These are phyloP conservation scores for Aphidius gifuensis DNA, from an alignment of 1,140 invertebrate species.

Conservation along the genomic window DNA sequence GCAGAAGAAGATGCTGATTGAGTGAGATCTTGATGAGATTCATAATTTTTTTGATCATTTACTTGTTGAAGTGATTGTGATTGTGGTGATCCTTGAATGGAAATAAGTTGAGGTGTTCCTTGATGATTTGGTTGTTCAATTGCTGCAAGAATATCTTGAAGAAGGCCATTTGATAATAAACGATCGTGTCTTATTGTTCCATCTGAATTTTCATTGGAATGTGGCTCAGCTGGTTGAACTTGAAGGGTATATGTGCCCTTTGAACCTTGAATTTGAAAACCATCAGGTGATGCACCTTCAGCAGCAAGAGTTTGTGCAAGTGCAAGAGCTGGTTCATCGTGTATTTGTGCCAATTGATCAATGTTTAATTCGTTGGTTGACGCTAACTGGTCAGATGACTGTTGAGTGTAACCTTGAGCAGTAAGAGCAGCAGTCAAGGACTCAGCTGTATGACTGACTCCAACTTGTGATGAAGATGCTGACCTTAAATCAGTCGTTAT, in stretches of 20 bases:
- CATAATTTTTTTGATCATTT: slow-evolving; percentile 34
- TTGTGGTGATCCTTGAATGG: slow-evolving; percentile 37
- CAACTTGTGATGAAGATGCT: slow-evolving; percentile 7
- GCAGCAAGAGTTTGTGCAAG: slow-evolving; percentile 35
- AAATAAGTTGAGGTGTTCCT: slow-evolving; percentile 28
- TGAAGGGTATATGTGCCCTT: slow-evolving; percentile 69
- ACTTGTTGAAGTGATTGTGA: slow-evolving; percentile 27
- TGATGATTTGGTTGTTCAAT: slow-evolving; percentile 62
- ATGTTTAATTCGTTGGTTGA: slow-evolving; percentile 33
- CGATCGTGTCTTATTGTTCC: slow-evolving; percentile 64
- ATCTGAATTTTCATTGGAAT: slow-evolving; percentile 45
- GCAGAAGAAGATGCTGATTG: slow-evolving; percentile 1
- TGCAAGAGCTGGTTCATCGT: slow-evolving; percentile 37
- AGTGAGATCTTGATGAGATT: slow-evolving; percentile 21
- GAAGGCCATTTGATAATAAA: slow-evolving; percentile 70
- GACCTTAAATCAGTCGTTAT: slow-evolving; percentile 31
- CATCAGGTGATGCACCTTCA: slow-evolving; percentile 40
- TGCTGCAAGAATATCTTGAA: slow-evolving; percentile 74
- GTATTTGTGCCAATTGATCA: slow-evolving; percentile 38
- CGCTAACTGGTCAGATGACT: slow-evolving; percentile 17
- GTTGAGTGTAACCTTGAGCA: slow-evolving; percentile 34
- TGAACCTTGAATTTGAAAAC: slow-evolving; percentile 63
- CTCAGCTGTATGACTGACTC: slow-evolving; percentile 29
- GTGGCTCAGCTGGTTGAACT: slow-evolving; percentile 64
- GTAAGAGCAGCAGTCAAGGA: slow-evolving; percentile 35